Base-by-base conservation (phyloP, 2,888 invertebrate genomes). In the Hirtodrosophila trivittata region DNA sequence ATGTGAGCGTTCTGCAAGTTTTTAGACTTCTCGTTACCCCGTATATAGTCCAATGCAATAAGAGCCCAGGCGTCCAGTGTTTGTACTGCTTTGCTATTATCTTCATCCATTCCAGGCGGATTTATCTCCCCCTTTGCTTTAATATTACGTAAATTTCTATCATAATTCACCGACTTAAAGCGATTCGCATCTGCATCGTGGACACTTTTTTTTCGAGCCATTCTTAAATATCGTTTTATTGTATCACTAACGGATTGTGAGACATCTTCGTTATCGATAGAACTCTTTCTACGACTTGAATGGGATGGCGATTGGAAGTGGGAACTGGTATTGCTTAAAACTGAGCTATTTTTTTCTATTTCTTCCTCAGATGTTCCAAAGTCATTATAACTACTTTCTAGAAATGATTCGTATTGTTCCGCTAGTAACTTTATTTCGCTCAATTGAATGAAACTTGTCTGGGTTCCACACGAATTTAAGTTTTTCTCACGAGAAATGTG, bases 151-250 rank as follows among this genome's bases (percentile, higher is more conserved):
- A 97, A 91, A 87, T 96, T 96, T 60, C 95, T 93, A 86, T 97
- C 97, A 85, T 97, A 97, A 89, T 97, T 97, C 13, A 97, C 96
- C 0, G 96, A 93, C 88, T 96, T 96, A 88, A 97, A 97, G 46
- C 95, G 93, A 87, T 95, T 96, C 1, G 93, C 94, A 73, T 94
- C 93, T 0, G 25, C 32, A 89, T 96, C 96, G 43, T 88, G 87
- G 7, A 95, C 94, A 84, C 95, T 96, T 87, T 97, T 97, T 88
- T 97, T 97, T 28, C 97, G 92, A 5, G 96, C 96, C 96, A 97
- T 97, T 56, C 95, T 92, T 45, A 97, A 90, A 89, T 97, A 97
- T 7, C 96, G 92, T 89, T 96, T 96, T 63, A 97, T 96, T 0
- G 96, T 96, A 86, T 96, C 96, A 87, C 96, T 95, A 18, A 97